These are phyloP conservation scores for Amblyopsis rosae DNA, from an alignment of 2,113 vertebrate genomes.

Conservation along the genomic window DNA sequence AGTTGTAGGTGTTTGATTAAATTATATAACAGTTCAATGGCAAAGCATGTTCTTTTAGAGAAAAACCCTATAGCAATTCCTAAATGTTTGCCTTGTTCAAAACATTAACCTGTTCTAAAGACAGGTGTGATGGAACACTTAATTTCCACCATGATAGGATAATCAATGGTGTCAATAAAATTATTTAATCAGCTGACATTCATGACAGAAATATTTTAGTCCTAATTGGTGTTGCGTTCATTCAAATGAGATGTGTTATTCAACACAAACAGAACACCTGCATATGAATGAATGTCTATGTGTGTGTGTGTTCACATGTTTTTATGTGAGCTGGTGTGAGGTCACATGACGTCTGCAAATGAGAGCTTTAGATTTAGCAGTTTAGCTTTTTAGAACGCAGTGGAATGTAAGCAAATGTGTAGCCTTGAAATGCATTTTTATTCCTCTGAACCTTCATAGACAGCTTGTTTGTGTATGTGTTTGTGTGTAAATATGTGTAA, in stretches of 20 bases:
- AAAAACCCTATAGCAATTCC: no score
- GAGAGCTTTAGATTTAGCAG: not conserved
- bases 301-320: not conserved
- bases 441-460: not conserved
- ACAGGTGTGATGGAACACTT: not conserved
- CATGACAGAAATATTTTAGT: constrained; percentile 7
- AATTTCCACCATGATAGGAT: not conserved
- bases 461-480: constrained; percentile 1
- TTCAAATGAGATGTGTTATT: constrained; percentile 7
- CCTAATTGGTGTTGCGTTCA: not conserved
- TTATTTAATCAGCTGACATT: not conserved
- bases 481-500: not conserved
- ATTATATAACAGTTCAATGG: no score
- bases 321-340: not conserved
- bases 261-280: not conserved
- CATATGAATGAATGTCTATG: not conserved
- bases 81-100: not conserved
- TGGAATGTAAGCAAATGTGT: not conserved
- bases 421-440: not conserved
- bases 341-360: not conserved
- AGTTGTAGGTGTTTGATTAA: no score
- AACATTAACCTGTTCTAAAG: not conserved
- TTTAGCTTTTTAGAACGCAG: not conserved
- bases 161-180: not conserved
- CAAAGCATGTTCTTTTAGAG: no score